Conservation (phyloP, 2,888 invertebrate genomes). For the Abrostola tripartita region DNA sequence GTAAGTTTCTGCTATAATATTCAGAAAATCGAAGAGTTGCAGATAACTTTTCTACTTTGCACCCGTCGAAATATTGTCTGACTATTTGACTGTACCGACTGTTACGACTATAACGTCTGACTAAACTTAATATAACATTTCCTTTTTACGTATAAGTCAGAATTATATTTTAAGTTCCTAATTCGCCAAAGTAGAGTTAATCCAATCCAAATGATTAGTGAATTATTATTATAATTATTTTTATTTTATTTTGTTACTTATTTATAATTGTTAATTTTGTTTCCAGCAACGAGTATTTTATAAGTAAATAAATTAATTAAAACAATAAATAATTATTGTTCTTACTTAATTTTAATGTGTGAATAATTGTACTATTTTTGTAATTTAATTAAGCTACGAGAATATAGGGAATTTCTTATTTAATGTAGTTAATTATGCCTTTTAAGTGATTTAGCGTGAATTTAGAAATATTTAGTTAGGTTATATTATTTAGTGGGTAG, state of each 20-base stretch:
- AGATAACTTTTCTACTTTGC: too few relatives aligned
- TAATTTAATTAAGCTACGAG: constrained; percentile 26
- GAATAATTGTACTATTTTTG: constrained; percentile 46
- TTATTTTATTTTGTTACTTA: constrained; percentile 54
- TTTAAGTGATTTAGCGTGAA: constrained; percentile 15
- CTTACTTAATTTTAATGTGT: constrained; percentile 44
- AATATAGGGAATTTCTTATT: constrained; percentile 14
- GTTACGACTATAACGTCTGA: constrained; percentile 2
- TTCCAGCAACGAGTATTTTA: constrained; percentile 54
- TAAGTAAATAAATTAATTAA: constrained; percentile 34
- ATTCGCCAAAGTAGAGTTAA: constrained; percentile 60
- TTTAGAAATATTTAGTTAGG: constrained; percentile 19
- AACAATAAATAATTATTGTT: constrained; percentile 34
- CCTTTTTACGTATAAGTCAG: constrained; percentile 30
- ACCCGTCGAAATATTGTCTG: constrained; percentile 3
- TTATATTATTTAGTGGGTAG: constrained; percentile 2
- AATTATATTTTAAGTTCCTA: constrained; percentile 60
- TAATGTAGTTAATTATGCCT: not conserved
- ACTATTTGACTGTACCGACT: constrained; percentile 19
- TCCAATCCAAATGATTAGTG: constrained; percentile 50
- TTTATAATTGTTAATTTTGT: constrained; percentile 55
- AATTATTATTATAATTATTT: constrained; percentile 29
- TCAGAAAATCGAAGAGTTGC: too few relatives aligned
- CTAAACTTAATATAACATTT: constrained; percentile 21
- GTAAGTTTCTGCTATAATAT: too few relatives aligned